Evolutionary conservation across 2,797 vertebrate species (phyloP), one percentile per base, ranked within the genome.

Genomic region (Zonotrichia albicollis): DNA sequence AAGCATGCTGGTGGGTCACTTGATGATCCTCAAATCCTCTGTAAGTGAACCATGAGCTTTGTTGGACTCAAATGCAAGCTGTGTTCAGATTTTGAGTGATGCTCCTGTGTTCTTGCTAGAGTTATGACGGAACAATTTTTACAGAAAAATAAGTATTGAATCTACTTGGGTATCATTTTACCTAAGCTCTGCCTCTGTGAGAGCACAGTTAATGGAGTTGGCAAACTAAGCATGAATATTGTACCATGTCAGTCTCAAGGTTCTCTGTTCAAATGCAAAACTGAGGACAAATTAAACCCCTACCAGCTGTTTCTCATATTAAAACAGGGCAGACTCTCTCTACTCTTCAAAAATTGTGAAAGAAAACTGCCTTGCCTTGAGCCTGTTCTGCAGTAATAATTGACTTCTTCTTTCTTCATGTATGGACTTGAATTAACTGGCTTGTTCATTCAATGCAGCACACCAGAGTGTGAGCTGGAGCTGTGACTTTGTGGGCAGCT

Each of bases 401-500:
- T 75, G 50, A 70, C 42, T 55, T 78, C 17, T 74, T 87, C 34
- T 84, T 70, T 71, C 14, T 29, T 70, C 13, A 0, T 17, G 51
- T 77, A 42, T 25, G 32, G 45, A 36, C 36, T 82, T 65, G 25
- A 66, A 70, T 71, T 90, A 90, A 94, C 57, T 57, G 72, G 7
- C 51, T 76, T 57, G 15, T 85, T 87, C 66, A 4, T 90, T 93
- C 81, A 72, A 5, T 58, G 60, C 78, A 96, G 87, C 96, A 97
- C 98, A 97, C 57, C 97, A 98, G 53, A 98, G 95, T 46, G 93
- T 98, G 51, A 98, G 98, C 90, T 99, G 99, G 99, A 98, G 97
- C 64, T 99, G 99, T 98, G 99, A 99, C 89, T 99, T 99, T 7
- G 98, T 99, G 17, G 99, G 99, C 65, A 98, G 98, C 95, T 99